These are phyloP conservation scores for Polia nebulosa DNA, from an alignment of 2,888 invertebrate genomes.

Conservation along the genomic window DNA sequence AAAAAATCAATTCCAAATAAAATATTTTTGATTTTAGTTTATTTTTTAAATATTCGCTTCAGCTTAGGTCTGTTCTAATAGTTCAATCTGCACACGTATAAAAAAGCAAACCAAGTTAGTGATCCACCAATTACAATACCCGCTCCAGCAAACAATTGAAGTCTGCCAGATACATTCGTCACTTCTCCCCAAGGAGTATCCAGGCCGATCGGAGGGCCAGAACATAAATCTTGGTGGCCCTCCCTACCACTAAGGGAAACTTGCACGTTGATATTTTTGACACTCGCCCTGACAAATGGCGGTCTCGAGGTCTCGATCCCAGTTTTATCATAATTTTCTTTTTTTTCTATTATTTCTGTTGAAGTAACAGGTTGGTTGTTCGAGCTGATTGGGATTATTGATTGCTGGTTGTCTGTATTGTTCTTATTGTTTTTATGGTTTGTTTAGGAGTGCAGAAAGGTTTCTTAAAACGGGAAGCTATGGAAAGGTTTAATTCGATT, in stretches of 20 bases:
- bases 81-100: background rate
- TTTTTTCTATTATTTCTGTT: constrained; percentile 58
- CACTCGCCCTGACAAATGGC: constrained; percentile 66
- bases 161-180: constrained; percentile 66
- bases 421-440: background rate
- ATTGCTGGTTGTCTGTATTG: constrained; percentile 20
- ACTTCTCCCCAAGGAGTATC: constrained; percentile 63
- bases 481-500: background rate
- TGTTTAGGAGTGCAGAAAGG: background rate
- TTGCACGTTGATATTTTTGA: constrained; percentile 72
- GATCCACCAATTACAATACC: constrained; percentile 51
- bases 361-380: constrained; percentile 67
- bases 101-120: constrained; percentile 16
- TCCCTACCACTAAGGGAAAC: constrained; percentile 66
- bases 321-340: constrained; percentile 62
- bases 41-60: background rate
- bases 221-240: constrained; percentile 66
- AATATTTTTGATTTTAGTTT: too few relatives aligned
- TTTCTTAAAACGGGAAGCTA: background rate
- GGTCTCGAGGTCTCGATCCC: constrained; percentile 57
- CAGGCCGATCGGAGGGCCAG: constrained; percentile 52
- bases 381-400: constrained; percentile 52
- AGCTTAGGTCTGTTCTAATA: background rate
- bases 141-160: constrained; percentile 62
- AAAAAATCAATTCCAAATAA: too few relatives aligned